Base-by-base conservation (phyloP, 2,888 invertebrate genomes). In the Drosophila emarginata region DNA sequence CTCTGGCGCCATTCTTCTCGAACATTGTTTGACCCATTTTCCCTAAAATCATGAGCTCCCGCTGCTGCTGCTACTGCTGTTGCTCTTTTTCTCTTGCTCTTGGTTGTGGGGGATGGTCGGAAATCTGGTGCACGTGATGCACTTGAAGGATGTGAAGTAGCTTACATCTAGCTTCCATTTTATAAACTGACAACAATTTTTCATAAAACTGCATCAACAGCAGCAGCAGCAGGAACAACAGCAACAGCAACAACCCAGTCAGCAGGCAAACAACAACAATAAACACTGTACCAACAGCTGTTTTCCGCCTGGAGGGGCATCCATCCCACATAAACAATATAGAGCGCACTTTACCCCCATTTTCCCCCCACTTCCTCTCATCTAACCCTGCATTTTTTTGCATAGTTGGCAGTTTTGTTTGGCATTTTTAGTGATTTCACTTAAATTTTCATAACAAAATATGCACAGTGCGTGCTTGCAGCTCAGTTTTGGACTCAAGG, bases 351-450 rank as follows among this genome's bases (percentile, higher is more conserved):
- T 32, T 32, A 32, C 32, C 6, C 28, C 28, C 3, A 28, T 4
- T 28, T 11, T 32, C 32, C 28, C 58, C 7, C 50, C 32, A 1
- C 4, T 9, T 0, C 6, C 39, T 18, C 23, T 1, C 21, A 2
- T 28, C 40, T 56, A 52, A 53, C 54, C 52, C 40, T 62, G 69
- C 68, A 67, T 73, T 73, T 67, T 67, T 78, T 76, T 76, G 82
- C 80, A 85, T 85, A 72, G 74, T 76, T 67, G 63, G 67, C 74
- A 70, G 75, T 84, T 82, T 82, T 79, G 77, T 78, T 79, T 83
- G 81, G 74, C 87, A 88, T 88, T 88, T 89, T 83, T 85, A 88
- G 89, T 88, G 89, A 88, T 88, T 89, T 88, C 87, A 88, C 89
- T 89, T 88, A 88, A 88, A 88, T 88, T 87, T 84, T 88, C 81